A percentile compares a stretch with the other conserved stretches of the same genome.
Evolutionary conservation across 2,888 invertebrate genomes (phyloP).

Genomic region (Onchidella celtica): DNA sequence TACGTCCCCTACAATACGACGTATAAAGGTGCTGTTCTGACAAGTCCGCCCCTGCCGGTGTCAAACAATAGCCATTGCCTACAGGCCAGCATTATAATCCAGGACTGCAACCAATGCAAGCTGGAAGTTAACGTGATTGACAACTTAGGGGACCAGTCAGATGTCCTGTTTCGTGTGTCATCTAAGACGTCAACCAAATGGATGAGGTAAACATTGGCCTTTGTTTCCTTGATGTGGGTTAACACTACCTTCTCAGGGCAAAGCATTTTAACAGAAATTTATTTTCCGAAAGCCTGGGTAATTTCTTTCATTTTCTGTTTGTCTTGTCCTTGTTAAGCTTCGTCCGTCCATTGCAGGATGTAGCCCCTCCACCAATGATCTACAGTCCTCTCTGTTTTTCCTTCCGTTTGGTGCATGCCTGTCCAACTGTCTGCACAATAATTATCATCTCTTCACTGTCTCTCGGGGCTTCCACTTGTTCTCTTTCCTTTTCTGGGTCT

Average conservation of each 20-base stretch:
- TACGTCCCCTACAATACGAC: slow-evolving; percentile 46
- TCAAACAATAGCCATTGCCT: slow-evolving; percentile 53
- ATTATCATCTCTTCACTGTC: too few species aligned
- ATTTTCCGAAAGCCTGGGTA: too few species aligned
- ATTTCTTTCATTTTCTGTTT: neutral
- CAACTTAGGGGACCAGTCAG: slow-evolving; percentile 25
- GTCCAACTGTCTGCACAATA: too few species aligned
- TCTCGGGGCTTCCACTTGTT: too few species aligned
- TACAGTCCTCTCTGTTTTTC: neutral
- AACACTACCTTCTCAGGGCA: too few species aligned
- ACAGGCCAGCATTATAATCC: slow-evolving; percentile 57
- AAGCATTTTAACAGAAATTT: too few species aligned
- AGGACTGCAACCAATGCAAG: slow-evolving; percentile 56
- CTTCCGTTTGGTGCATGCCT: neutral
- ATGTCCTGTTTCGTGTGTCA: slow-evolving; percentile 38
- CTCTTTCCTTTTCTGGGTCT: too few species aligned
- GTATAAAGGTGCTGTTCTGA: slow-evolving; percentile 50
- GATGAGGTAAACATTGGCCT: slow-evolving; percentile 40
- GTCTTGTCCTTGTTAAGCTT: too few species aligned
- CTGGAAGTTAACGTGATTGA: slow-evolving; percentile 56
- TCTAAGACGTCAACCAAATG: slow-evolving; percentile 40
- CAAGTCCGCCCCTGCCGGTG: slow-evolving; percentile 50
- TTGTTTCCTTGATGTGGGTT: too few species aligned
- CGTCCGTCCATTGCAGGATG: too few species aligned
- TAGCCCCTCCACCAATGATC: neutral